These are phyloP conservation scores for Aphaenogaster ashmeadi DNA, from an alignment of 1,140 invertebrate genomes.

Conservation along the genomic window DNA sequence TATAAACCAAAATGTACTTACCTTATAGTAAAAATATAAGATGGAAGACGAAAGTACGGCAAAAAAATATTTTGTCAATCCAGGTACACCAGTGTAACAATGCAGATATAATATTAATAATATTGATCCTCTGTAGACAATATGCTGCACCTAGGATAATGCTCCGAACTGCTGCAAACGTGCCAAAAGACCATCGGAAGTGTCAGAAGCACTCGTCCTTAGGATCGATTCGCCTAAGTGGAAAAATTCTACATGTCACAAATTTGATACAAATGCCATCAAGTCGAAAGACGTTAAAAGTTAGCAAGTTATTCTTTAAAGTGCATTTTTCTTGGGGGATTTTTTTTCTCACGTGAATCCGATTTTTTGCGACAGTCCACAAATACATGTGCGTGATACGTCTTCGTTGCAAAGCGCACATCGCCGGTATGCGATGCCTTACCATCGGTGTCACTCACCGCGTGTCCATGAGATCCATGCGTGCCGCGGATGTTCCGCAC, in stretches of 20 bases:
- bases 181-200: slow-evolving; percentile 55
- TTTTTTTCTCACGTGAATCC: slow-evolving; percentile 70
- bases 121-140: slow-evolving; percentile 84
- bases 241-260: slow-evolving; percentile 75
- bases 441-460: slow-evolving; percentile 73
- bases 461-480: slow-evolving; percentile 76
- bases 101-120: slow-evolving; percentile 78
- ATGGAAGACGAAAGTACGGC: slow-evolving; percentile 41
- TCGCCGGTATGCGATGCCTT: slow-evolving; percentile 74
- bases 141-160: slow-evolving; percentile 76
- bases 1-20: slow-evolving; percentile 33
- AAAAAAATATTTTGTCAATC: slow-evolving; percentile 55
- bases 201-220: slow-evolving; percentile 72
- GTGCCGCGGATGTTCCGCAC: slow-evolving; percentile 63
- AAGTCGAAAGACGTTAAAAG: slow-evolving; percentile 62
- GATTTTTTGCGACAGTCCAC: slow-evolving; percentile 46
- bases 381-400: slow-evolving; percentile 44
- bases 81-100: slow-evolving; percentile 68
- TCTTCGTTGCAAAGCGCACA: slow-evolving; percentile 53
- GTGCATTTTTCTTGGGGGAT: slow-evolving; percentile 48
- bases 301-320: slow-evolving; percentile 64
- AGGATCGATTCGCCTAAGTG: slow-evolving; percentile 70
- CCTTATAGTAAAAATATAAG: slow-evolving; percentile 56
- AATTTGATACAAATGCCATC: slow-evolving; percentile 57
- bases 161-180: slow-evolving; percentile 50